Conservation (phyloP, 2,888 invertebrate genomes). For the Campoplex capitator region DNA sequence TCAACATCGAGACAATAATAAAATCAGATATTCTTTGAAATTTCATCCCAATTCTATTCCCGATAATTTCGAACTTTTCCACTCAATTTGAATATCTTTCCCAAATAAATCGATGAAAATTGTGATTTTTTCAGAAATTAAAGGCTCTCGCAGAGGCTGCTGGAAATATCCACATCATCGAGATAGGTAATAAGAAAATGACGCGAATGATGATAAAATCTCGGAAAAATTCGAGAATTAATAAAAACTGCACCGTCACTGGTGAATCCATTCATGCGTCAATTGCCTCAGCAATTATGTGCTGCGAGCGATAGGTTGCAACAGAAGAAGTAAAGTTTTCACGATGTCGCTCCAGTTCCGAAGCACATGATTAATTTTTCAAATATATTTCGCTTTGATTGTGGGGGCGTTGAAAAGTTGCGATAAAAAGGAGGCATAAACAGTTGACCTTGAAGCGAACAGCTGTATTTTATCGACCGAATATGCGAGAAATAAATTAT, state of each 20-base stretch:
- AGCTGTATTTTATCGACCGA: neutral
- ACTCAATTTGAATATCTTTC: neutral
- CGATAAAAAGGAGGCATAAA: neutral
- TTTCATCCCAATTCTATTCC: neutral
- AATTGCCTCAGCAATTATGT: constrained; percentile 34
- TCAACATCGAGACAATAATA: neutral
- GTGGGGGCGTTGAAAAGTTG: neutral
- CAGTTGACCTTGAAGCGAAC: neutral
- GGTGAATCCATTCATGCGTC: constrained; percentile 34
- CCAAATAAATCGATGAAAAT: constrained; percentile 5
- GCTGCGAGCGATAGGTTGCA: constrained; percentile 19
- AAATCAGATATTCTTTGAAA: neutral
- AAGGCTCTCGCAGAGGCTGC: constrained; percentile 87
- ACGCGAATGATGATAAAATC: neutral
- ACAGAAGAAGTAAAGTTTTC: constrained; percentile 20
- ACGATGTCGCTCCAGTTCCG: neutral
- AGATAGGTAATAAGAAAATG: constrained; percentile 89
- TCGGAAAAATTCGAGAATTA: neutral
- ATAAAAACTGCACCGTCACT: constrained; percentile 46
- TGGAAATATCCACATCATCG: constrained; percentile 89
- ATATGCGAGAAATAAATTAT: neutral
- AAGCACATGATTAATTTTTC: constrained; percentile 11
- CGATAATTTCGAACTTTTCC: neutral
- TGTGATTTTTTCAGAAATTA: constrained; percentile 87
- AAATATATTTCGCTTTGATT: neutral